Base-by-base conservation (phyloP, 1,140 invertebrate species). In the Bactericera cockerelli region DNA sequence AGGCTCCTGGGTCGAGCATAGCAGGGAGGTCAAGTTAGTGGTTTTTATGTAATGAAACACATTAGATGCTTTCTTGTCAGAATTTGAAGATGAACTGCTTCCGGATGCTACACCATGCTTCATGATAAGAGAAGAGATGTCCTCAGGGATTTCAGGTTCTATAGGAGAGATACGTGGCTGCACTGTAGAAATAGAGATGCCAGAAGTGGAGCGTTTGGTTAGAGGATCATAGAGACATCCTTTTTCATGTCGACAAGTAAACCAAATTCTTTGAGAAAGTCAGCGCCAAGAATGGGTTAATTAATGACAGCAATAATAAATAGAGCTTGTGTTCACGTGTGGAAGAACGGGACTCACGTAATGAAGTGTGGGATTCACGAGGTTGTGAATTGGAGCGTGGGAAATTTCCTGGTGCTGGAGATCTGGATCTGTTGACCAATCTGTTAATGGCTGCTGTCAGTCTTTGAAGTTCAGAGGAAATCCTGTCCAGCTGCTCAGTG, bases 1-100 rank as follows among this genome's bases (percentile, higher is more conserved):
- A 74, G 54, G 0, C 72, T 63, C 22, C 72, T 56, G n/a, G 71
- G 61, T 56, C 61, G 64, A 36, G 61, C 57, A 42, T 63, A 62
- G 0, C 73, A 67, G 19, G 74, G 72, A 14, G 65, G 67, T 10
- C 69, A 71, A n/a, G n/a, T n/a, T n/a, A 0, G 56, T 61, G 0
- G 65, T 70, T 66, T 66, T 0, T 69, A 69, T 55, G 6, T 24
- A 14, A 36, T 61, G 57, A n/a, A n/a, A n/a, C n/a, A n/a, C n/a
- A n/a, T n/a, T n/a, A n/a, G n/a, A n/a, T 26, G 22, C 55, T 24
- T 6, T 16, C 33, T 16, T 10, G 10, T 36, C 10, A 11, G 16
- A 36, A 36, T 11, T 11, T 36, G 10, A 16, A 10, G 33, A 36
- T 36, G 33, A 16, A 36, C 33, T 36, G 16, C 33, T 16, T 36